Base-by-base conservation (phyloP, 2,113 vertebrate genomes). In the Recurvirostra avosetta region DNA sequence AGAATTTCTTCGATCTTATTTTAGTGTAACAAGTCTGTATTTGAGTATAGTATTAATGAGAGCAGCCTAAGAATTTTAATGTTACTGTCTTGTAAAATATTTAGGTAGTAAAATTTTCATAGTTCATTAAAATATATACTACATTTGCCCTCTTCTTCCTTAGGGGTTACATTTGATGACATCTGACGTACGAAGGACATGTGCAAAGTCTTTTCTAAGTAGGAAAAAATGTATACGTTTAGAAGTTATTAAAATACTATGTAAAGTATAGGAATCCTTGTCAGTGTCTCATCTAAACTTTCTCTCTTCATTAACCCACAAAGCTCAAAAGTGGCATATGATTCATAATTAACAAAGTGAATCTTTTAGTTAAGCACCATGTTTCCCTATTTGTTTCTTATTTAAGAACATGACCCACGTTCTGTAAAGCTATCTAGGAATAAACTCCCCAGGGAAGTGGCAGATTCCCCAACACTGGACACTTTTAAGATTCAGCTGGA, bases 1-100 rank as follows among this genome's bases (percentile, higher is more conserved):
- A 53, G 3, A 4, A 1, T n/a, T 29, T 58, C 61, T 70, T 15
- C 0, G 0, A 34, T 67, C 5, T 72, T 67, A 43, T 62, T 84
- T 84, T 80, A 62, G 16, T 56, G 8, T 40, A 80, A 76, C 15
- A 73, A 34, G 15, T 47, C 18, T 73, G 5, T 53, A 58, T 86
- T 76, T 87, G 70, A 52, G 15, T 74, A 20, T 18, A 72, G 15
- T 22, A 53, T 50, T 6, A 36, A 7, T 47, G 15, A 52, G 4
- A 82, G 1, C 2, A 34, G 4, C 5, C 13, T 34, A 80, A 74
- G 11, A 2, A 62, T 67, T 87, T 77, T 23, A 82, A 86, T 36
- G 4, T 32, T 75, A 58, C 8, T 55, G 6, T 61, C 8, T 40
- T 52, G 19, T 67, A 78, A 87, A 94, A 63, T 38, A 80, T 53